Percentiles rank a stretch among this genome's conserved stretches.
phyloP scores from a whole-genome alignment of 2,888 invertebrate genomes.

The Taphrorychus bicolor region DNA sequence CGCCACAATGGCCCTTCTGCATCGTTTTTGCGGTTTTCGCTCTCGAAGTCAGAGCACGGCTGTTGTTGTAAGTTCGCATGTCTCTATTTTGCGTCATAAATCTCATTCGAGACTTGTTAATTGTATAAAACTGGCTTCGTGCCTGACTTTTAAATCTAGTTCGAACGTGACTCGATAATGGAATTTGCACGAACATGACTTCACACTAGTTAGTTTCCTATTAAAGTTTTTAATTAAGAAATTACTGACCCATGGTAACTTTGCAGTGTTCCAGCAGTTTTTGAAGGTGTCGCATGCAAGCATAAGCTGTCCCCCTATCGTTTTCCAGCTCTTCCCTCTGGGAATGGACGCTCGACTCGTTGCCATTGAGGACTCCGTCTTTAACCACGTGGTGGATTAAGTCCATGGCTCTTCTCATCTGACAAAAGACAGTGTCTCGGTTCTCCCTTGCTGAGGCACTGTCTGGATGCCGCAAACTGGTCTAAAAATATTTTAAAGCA shows the following conservation, averaged over 20 bases:
- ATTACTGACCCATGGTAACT: slow-evolving; percentile 68
- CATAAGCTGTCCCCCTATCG: slow-evolving; percentile 75
- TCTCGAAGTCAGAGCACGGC: no score
- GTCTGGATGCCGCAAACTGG: slow-evolving; percentile 93
- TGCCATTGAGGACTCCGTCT: slow-evolving; percentile 78
- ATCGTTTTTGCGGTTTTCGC: not conserved
- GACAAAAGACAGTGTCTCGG: slow-evolving; percentile 96
- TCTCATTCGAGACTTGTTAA: not conserved
- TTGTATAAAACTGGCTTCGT: not conserved
- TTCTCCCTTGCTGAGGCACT: slow-evolving; percentile 93
- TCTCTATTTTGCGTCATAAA: not conserved
- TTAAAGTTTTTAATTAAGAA: not conserved
- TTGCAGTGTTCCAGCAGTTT: slow-evolving; percentile 86
- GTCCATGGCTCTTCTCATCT: slow-evolving; percentile 97
- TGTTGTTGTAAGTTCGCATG: not conserved
- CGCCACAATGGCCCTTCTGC: not conserved
- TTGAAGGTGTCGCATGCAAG: slow-evolving; percentile 84
- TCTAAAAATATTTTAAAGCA: slow-evolving; percentile 61
- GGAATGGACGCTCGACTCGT: slow-evolving; percentile 49
- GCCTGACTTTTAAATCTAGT: not conserved
- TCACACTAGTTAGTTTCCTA: not conserved
- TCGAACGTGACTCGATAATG: not conserved
- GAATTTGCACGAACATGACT: not conserved
- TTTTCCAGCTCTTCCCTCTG: slow-evolving; percentile 70
- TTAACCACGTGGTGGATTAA: slow-evolving; percentile 96